Conservation (phyloP, 2,113 vertebrate species). For the Boleophthalmus pectinirostris region DNA sequence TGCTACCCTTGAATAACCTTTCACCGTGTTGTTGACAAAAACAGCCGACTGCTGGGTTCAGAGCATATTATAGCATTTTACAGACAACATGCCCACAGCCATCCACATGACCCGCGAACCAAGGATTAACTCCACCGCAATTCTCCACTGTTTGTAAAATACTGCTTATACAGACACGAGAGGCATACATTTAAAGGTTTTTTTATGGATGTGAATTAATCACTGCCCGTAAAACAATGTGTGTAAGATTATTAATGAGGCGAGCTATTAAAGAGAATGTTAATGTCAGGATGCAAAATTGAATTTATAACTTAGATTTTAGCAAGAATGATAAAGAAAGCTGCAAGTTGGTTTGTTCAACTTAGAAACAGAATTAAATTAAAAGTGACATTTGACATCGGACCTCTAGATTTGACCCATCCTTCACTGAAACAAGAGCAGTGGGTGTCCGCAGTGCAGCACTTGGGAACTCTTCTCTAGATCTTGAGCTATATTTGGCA, state of each 20-base stretch:
- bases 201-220: not conserved
- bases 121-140: conserved; percentile 6
- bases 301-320: not conserved
- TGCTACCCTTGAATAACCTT: conserved; percentile 42
- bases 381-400: not conserved
- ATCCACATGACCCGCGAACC: conserved; percentile 12
- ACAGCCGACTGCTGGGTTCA: conserved; percentile 23
- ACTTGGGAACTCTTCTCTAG: not conserved
- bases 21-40: conserved; percentile 43
- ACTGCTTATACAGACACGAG: not conserved
- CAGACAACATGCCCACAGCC: conserved; percentile 1
- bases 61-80: conserved; percentile 25
- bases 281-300: not conserved
- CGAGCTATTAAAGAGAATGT: not conserved
- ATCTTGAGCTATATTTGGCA: conserved; percentile 1
- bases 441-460: not conserved
- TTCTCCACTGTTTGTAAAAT: not conserved
- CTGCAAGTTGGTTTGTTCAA: not conserved
- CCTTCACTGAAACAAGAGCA: not conserved
- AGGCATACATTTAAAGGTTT: not conserved
- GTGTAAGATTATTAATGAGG: not conserved
- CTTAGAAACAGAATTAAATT: no score
- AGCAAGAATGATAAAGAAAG: not conserved
- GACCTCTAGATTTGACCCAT: not conserved
- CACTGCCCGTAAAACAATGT: not conserved